A percentile compares a stretch with the other conserved stretches of the same genome.
Conservation (phyloP, 92 coral and sea anemone genomes). For the Nematostella vectensis region DNA sequence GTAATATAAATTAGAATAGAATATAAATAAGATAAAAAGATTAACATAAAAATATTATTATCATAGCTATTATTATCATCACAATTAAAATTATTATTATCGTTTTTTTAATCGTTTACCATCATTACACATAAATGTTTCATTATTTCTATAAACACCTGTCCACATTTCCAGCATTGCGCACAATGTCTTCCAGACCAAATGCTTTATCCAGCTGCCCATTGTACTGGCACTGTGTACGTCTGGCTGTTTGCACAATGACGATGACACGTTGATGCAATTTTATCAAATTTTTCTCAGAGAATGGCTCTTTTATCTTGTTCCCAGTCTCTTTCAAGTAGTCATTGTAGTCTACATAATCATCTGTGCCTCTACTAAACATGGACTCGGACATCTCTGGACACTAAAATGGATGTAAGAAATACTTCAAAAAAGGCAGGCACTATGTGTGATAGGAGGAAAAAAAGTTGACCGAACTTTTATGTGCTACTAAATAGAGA, state of each 20-base stretch:
- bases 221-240: constrained; percentile 95
- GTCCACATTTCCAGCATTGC: constrained; percentile 67
- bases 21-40: too few relatives aligned
- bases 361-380: constrained; percentile 95
- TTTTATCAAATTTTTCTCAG: constrained; percentile 75
- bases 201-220: constrained; percentile 78
- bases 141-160: constrained; percentile 31
- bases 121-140: too few relatives aligned
- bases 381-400: constrained; percentile 75
- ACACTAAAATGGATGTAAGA: constrained; percentile 36
- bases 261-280: constrained; percentile 80
- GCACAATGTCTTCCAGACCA: constrained; percentile 73
- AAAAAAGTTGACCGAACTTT: not conserved
- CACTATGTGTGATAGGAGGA: not conserved
- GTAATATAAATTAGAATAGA: too few relatives aligned
- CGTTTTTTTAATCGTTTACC: too few relatives aligned
- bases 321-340: constrained; percentile 75
- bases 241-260: constrained; percentile 70
- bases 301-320: constrained; percentile 47
- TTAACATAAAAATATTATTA: too few relatives aligned
- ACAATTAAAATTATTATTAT: too few relatives aligned
- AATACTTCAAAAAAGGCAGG: not conserved
- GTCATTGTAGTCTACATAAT: constrained; percentile 90
- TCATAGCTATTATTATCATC: too few relatives aligned
- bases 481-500: too few relatives aligned